Conservation (phyloP, 1,140 invertebrate genomes). For the Aporrectodea caliginosa region DNA sequence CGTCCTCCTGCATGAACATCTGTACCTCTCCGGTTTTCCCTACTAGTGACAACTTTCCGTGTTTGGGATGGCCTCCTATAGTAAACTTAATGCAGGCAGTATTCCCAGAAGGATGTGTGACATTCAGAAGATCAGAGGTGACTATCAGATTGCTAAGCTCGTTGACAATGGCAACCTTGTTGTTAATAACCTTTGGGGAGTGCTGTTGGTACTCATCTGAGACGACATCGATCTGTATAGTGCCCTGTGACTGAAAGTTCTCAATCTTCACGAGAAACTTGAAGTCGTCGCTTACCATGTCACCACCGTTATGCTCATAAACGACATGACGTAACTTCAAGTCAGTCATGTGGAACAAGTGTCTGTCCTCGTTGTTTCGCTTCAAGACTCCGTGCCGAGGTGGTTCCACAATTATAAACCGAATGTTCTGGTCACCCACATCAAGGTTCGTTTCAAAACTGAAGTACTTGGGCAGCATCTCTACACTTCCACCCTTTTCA, state of each 20-base stretch:
- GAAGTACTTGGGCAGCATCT: conserved; percentile 52
- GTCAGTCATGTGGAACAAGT: conserved; percentile 40
- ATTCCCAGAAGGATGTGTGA: conserved; percentile 40
- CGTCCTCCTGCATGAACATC: conserved; percentile 74
- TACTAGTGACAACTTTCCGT: conserved; percentile 62
- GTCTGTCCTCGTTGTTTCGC: conserved; percentile 33
- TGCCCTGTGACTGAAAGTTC: conserved; percentile 27
- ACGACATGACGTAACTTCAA: conserved; percentile 36
- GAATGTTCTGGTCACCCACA: conserved; percentile 44
- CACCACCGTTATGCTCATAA: conserved; percentile 42
- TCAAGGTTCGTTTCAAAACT: conserved; percentile 73
- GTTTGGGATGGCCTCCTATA: conserved; percentile 69
- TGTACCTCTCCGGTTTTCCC: conserved; percentile 15
- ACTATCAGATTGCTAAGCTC: conserved; percentile 38
- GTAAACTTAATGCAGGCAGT: conserved; percentile 67
- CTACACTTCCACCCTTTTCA: conserved; percentile 45
- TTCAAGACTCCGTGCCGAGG: conserved; percentile 43
- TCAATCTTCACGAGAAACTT: conserved; percentile 40
- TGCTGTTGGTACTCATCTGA: conserved; percentile 35
- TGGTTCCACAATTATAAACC: conserved; percentile 35
- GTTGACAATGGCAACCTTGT: conserved; percentile 41
- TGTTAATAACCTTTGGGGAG: conserved; percentile 47
- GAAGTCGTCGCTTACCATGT: conserved; percentile 43
- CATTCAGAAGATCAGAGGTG: conserved; percentile 41
- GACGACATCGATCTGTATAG: background rate